Percentiles rank a stretch among this genome's conserved stretches.
phyloP scores from a whole-genome alignment of 2,888 invertebrate species.

The Hymenopus coronatus region DNA sequence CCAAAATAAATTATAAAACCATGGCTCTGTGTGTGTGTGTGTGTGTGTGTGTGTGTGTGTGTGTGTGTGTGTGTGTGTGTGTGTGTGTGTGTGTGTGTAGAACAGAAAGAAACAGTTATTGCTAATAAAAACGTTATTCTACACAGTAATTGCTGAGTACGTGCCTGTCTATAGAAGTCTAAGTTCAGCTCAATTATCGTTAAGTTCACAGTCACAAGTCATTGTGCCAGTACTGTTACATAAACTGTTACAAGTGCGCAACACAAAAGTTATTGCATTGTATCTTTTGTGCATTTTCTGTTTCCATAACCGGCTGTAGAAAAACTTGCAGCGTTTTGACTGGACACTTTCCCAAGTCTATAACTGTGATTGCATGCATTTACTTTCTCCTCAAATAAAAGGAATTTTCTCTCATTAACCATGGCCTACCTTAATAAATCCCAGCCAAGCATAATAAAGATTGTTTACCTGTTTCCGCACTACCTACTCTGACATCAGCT shows the following conservation, averaged over 20 bases:
- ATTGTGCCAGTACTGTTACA: not conserved
- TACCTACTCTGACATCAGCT: not conserved
- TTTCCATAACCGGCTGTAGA: not conserved
- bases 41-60: too few relatives aligned
- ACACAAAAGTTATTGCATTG: not conserved
- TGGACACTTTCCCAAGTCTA: not conserved
- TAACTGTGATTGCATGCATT: not conserved
- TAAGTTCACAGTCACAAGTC: not conserved
- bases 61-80: too few relatives aligned
- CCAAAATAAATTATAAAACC: too few relatives aligned
- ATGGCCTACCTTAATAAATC: not conserved
- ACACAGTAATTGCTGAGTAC: not conserved
- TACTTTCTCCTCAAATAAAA: not conserved
- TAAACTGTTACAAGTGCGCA: not conserved
- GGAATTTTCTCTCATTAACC: not conserved
- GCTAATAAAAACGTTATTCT: too few relatives aligned
- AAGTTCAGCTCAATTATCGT: not conserved
- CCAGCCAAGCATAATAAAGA: not conserved
- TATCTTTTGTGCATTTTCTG: not conserved
- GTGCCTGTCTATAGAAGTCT: not conserved
- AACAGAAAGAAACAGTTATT: too few relatives aligned
- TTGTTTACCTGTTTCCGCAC: not conserved
- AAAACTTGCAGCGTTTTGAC: not conserved
- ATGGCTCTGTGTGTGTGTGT: too few relatives aligned
- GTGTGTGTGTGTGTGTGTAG: too few relatives aligned